Evolutionary conservation across 2,113 vertebrate genomes (phyloP).

Genomic region (Uria lomvia): DNA sequence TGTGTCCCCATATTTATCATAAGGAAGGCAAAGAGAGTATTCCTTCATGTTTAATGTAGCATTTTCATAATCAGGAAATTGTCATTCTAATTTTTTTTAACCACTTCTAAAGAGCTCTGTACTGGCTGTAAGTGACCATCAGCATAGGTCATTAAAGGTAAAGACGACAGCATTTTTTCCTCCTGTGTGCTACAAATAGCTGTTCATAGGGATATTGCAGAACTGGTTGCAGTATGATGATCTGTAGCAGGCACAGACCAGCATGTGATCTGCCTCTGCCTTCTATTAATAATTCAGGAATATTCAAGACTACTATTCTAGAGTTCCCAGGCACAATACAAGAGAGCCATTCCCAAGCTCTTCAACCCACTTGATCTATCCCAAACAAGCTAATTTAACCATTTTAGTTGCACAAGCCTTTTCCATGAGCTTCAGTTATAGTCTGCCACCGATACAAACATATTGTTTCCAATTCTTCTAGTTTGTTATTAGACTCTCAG

Average conservation of each 20-base stretch:
- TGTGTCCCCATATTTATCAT: background rate
- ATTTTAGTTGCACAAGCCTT: background rate
- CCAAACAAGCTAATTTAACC: background rate
- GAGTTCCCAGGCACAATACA: background rate
- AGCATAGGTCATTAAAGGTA: background rate
- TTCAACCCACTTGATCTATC: background rate
- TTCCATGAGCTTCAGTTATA: background rate
- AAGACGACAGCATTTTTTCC: background rate
- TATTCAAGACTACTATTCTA: background rate
- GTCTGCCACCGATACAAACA: rapidly evolving
- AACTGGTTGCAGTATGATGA: background rate
- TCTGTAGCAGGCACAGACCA: background rate
- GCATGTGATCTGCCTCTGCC: background rate
- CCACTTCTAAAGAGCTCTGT: background rate
- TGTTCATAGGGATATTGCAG: background rate
- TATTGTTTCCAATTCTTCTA: background rate
- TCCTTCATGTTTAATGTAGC: background rate
- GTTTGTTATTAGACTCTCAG: background rate
- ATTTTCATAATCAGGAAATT: background rate
- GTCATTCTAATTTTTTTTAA: background rate
- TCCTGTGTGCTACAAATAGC: background rate
- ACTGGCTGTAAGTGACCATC: background rate
- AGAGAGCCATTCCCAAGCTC: background rate
- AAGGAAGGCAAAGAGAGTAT: background rate
- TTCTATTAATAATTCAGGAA: background rate